Conservation (phyloP, 2,113 vertebrate genomes). For the Corapipo altera region DNA sequence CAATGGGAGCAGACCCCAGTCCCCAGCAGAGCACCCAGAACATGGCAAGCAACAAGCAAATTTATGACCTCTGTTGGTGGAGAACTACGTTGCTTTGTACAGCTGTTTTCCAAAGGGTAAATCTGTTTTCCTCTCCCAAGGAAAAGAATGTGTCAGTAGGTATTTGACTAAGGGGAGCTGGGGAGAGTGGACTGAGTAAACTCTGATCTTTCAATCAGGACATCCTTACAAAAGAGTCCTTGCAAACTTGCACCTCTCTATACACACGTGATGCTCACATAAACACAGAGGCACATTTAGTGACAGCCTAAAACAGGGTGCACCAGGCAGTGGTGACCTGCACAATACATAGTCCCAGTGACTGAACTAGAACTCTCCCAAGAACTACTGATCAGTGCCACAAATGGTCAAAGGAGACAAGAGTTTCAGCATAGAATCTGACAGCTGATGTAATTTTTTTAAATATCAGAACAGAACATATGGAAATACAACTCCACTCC, state of each 20-base stretch:
- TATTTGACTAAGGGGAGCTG: background rate
- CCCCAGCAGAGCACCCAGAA: background rate
- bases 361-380: background rate
- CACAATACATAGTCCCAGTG: too few relatives aligned
- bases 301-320: background rate
- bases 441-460: slow-evolving; percentile 10
- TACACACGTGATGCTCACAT: too few relatives aligned
- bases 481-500: background rate
- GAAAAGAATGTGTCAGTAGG: background rate
- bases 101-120: background rate
- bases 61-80: background rate
- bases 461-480: slow-evolving; percentile 21
- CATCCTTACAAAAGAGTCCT: background rate
- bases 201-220: background rate
- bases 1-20: background rate
- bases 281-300: background rate
- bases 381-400: background rate
- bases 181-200: background rate
- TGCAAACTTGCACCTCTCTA: background rate
- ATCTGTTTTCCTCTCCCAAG: background rate
- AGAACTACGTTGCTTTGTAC: accelerated
- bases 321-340: background rate
- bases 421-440: background rate
- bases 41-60: background rate
- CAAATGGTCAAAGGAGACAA: background rate